Evolutionary conservation across 2,113 vertebrate genomes (phyloP), one percentile per base, ranked within the genome.

Genomic region (Pseudorasbora parva): DNA sequence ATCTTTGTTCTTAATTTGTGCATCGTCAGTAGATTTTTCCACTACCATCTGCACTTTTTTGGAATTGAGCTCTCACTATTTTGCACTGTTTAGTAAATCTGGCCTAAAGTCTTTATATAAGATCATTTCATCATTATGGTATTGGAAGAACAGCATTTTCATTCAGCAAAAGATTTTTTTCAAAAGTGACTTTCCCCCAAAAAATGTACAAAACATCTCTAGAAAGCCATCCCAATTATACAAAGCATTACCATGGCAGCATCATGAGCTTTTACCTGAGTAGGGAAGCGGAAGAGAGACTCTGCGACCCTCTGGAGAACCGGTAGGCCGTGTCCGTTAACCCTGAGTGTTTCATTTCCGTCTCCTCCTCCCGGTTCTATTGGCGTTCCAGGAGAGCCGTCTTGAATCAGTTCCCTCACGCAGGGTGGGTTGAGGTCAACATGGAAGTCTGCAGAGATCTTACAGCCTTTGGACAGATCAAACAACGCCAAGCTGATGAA

Each of bases 371-470:
- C 88, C 7, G 84, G 64, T 1, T 87, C 92, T 11, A 82, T 87
- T 0, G 74, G 51, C 2, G 86, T 33, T 0, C 92, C 88, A 0
- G 76, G 41, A 0, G 91, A 80, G 30, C 8, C 2, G 2, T 96
- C 93, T 3, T 83, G 85, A 82, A 99, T 93, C 97, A 99, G 96
- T 59, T 98, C 97, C 47, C 95, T 93, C 2, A 99, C 96, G 9
- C 92, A 92, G 0, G 92, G 87, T 0, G 96, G 94, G 85, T 99
- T 99, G 84, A 99, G 87, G 89, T 99, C 98, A 81, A 98, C 90
- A 0, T 99, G 97, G 92, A 99, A 98, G 91, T 99, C 98, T 21
- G 96, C 96, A 0, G 98, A 99, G 91, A 99, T 96, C 92, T 99
- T 99, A 90, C 97, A 98, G 68, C 95, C 97, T 89, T 96, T 97